Evolutionary conservation across 2,797 vertebrate species (phyloP), one percentile per base, ranked within the genome.

Genomic region (Acanthurus tractus): DNA sequence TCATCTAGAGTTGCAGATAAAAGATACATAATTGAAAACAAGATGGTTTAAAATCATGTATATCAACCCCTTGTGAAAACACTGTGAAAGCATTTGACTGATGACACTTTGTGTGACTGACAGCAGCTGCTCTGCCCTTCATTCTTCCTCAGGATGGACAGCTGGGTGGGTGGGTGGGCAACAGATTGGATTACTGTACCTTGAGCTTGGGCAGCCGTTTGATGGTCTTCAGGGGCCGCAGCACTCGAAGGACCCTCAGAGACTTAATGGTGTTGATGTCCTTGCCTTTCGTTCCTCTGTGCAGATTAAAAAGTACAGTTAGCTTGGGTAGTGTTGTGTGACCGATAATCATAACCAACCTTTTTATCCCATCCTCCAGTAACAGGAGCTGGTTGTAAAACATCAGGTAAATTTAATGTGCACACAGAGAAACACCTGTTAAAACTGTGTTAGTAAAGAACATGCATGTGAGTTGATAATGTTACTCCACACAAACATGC

Each of bases 201-300:
- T 99, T 99, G 40, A 99, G 93, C 74, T 99, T 99, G 29, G 98
- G 98, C 62, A 99, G 96, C 1, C 98, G 90, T 79, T 99, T 99
- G 82, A 99, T 99, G 86, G 98, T 99, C 94, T 99, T 99, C 84
- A 99, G 94, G 0, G 98, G 98, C 55, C 98, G 92, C 64, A 99
- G 94, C 64, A 99, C 98, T 0, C 98, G 90, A 38, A 99, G 95
- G 17, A 99, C 98, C 58, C 98, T 93, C 89, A 99, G 95, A 9
- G 98, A 99, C 93, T 99, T 99, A 93, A 99, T 99, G 55, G 98
- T 99, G 95, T 97, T 99, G 94, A 99, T 97, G 93, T 99, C 98
- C 89, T 99, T 99, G 72, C 98, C 98, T 95, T 98, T 99, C 69
- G 96, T 98, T 68, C 97, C 98, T 92, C 98, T 99, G 95, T 89